Base-by-base conservation (phyloP, 2,797 vertebrate genomes). In the Telmatherina bonti region DNA sequence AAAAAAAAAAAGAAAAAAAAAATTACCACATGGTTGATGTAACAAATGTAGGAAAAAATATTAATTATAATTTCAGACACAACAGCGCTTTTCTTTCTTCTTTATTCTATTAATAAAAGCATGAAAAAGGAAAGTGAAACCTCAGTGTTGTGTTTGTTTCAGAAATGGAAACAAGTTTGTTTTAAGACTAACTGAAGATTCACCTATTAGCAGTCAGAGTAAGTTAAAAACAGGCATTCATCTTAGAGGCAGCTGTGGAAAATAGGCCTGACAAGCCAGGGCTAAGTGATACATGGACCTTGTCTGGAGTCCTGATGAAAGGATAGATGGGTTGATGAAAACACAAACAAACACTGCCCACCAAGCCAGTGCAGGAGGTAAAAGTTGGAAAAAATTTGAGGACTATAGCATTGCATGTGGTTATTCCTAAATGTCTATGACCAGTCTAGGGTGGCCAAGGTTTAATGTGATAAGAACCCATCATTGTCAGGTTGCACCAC, bases 221-320 rank as follows among this genome's bases (percentile, higher is more conserved):
- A 52, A 63, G 72, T 82, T 86, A 81, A 85, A 61, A 77, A 76
- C 29, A 15, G 60, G 57, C 87, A 90, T 92, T 89, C 85, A 91
- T 93, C 90, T 90, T 82, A 65, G 57, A 67, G 70, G 66, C 80
- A 72, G 83, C 78, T 35, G 59, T 61, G 66, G 76, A 52, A 84
- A 76, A 78, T 88, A 80, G 78, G 61, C 82, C 75, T 72, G 87
- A 86, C 89, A 88, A 81, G 72, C 52, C 66, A 70, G 68, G 86
- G 82, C 76, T 85, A 85, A 89, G 74, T 91, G 85, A 90, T 88
- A 87, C 90, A 89, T 86, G 79, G 81, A 85, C 78, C 86, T 80
- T 89, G 88, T 91, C 87, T 81, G 64, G 66, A 60, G 33, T 66
- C 51, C 70, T 85, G 84, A 90, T 88, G 83, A 82, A 85, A 69